A percentile compares a stretch with the other conserved stretches of the same genome.
These are phyloP conservation scores for Alligator mississippiensis DNA, from an alignment of 2,113 vertebrate genomes.

Conservation along the genomic window DNA sequence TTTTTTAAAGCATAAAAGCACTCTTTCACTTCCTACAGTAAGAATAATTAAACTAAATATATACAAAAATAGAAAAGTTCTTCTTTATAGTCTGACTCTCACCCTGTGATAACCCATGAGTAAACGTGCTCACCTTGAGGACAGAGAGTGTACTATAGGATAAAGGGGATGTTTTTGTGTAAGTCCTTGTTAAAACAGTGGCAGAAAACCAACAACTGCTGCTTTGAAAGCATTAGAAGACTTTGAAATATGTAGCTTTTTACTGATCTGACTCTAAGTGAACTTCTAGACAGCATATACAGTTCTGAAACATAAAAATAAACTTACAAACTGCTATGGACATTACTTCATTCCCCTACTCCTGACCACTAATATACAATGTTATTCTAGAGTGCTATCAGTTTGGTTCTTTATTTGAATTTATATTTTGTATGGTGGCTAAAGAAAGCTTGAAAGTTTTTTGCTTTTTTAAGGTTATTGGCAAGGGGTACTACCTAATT, in stretches of 20 bases:
- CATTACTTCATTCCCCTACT: not conserved
- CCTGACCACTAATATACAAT: not conserved
- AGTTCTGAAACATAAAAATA: not conserved
- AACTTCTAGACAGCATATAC: not conserved
- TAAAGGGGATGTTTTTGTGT: not conserved
- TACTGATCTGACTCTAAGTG: not conserved
- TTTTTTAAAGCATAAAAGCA: not conserved
- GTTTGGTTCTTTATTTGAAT: not conserved
- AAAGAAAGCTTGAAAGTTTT: not conserved
- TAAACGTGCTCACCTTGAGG: not conserved
- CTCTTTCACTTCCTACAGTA: not conserved
- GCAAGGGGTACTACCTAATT: not conserved
- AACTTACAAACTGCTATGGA: not conserved
- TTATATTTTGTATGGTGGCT: not conserved
- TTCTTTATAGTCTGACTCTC: not conserved
- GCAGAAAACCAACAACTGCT: not conserved
- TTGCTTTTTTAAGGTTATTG: not conserved
- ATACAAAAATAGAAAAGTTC: not conserved
- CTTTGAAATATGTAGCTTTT: fast-evolving
- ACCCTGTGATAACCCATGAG: not conserved
- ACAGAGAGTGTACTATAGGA: not conserved
- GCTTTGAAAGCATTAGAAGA: not conserved
- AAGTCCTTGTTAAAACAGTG: not conserved
- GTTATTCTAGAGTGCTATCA: not conserved
- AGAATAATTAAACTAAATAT: not conserved